Evolutionary conservation across 1,140 invertebrate species (phyloP), one percentile per base, ranked within the genome.

Genomic region (Diorhabda sublineata): DNA sequence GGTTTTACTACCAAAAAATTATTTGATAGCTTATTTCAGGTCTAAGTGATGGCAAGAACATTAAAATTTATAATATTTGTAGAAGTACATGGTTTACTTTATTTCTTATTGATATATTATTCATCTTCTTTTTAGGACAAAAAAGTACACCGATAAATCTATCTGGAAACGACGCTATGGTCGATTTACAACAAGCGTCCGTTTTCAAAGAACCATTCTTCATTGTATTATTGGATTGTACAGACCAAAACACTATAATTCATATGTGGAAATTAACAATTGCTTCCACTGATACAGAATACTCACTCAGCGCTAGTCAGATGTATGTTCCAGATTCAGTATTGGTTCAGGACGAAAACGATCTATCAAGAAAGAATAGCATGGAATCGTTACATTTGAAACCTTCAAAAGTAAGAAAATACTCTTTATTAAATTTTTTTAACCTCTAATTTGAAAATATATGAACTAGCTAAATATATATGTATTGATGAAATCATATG

Each of bases 201-300:
- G 90, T 92, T 42, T 98, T 98, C 80, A 92, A 96, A 77, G 96
- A 98, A 78, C 94, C 95, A 2, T 98, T 98, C 83, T 98, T 95
- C 78, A 92, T 98, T 56, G 95, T 98, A 0, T 91, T 98, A 26
- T 80, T 98, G 8, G 95, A 98, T 81, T 90, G 94, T 76, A 93
- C 91, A 0, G 84, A 87, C 62, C 88, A 88, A 26, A 89, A 91
- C 3, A 95, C 92, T n/a, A 91, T 93, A 1, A 88, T 98, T 4
- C 96, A 98, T 76, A 98, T 97, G 93, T 98, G 96, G 96, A 87
- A 92, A 76, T 85, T 98, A 7, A 90, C 93, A 0, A 96, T 98
- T 66, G 91, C 94, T 0, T 97, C 94, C 0, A 80, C 75, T 44
- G 80, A 81, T 69, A 70, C 68, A 8, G 80, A 81, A 69, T 61